These are phyloP conservation scores for Sceliomorpha sp. DNA, from an alignment of 2,888 invertebrate species.

Conservation along the genomic window DNA sequence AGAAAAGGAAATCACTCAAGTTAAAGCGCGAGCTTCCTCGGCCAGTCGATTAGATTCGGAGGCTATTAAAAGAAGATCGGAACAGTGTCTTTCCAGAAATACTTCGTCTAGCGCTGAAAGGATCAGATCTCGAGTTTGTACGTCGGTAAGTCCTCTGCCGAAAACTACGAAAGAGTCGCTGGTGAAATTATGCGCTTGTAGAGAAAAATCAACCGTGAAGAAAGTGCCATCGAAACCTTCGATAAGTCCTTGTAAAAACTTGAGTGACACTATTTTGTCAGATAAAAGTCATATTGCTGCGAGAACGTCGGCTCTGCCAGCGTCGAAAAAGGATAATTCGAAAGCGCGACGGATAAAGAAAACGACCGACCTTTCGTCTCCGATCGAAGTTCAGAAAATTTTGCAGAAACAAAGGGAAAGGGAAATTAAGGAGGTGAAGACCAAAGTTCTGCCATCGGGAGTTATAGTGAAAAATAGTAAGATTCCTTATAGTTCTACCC, in stretches of 20 bases:
- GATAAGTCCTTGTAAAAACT: slow-evolving; percentile 23
- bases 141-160: slow-evolving; percentile 57
- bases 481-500: slow-evolving; percentile 74
- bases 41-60: slow-evolving; percentile 48
- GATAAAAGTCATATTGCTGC: slow-evolving; percentile 4
- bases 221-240: slow-evolving; percentile 43
- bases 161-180: slow-evolving; percentile 36
- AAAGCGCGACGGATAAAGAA: slow-evolving; percentile 62
- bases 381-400: slow-evolving; percentile 76
- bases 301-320: slow-evolving; percentile 27
- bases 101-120: slow-evolving; percentile 15
- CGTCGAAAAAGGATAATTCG: slow-evolving; percentile 41
- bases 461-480: slow-evolving; percentile 79
- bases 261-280: slow-evolving; percentile 11
- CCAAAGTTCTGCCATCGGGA: slow-evolving; percentile 67
- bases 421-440: slow-evolving; percentile 49
- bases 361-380: slow-evolving; percentile 82
- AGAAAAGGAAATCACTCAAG: slow-evolving; percentile 56
- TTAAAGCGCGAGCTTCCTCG: slow-evolving; percentile 54
- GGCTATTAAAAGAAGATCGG: slow-evolving; percentile 58
- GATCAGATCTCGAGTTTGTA: slow-evolving; percentile 45
- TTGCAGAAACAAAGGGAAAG: slow-evolving; percentile 62
- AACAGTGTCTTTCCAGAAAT: slow-evolving; percentile 55
- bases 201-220: slow-evolving; percentile 38
- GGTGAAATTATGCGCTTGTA: slow-evolving; percentile 35